These are phyloP conservation scores for Machimus atricapillus DNA, from an alignment of 2,888 invertebrate species.

Conservation along the genomic window DNA sequence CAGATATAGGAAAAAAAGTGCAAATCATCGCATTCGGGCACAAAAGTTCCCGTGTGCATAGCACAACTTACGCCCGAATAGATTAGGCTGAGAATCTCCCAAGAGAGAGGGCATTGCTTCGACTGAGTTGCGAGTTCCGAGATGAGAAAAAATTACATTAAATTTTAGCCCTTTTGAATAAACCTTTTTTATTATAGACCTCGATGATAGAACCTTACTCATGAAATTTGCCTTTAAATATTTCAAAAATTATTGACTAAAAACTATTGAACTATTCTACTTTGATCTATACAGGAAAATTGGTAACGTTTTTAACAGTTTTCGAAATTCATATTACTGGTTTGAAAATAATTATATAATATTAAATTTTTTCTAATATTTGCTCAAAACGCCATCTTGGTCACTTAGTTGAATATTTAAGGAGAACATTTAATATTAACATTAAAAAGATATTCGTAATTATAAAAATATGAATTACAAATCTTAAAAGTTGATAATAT, in stretches of 20 bases:
- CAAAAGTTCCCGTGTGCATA: background rate
- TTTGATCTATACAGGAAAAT: too few relatives aligned
- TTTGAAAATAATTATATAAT: too few relatives aligned
- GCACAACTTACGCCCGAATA: background rate
- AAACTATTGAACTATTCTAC: background rate
- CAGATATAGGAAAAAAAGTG: constrained; percentile 10
- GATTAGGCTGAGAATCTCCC: constrained; percentile 8
- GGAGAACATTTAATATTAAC: too few relatives aligned
- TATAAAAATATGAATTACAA: too few relatives aligned
- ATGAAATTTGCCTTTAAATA: background rate
- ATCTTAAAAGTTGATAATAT: too few relatives aligned
- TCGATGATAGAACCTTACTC: background rate
- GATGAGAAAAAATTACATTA: background rate
- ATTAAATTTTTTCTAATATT: too few relatives aligned
- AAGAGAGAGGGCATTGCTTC: background rate
- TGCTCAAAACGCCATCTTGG: too few relatives aligned
- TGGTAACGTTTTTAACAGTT: too few relatives aligned
- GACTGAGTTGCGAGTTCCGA: background rate
- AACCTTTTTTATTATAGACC: background rate
- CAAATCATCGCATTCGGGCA: constrained; percentile 33
- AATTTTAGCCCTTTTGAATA: background rate
- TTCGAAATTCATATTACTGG: too few relatives aligned
- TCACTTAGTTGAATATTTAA: too few relatives aligned
- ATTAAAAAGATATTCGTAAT: too few relatives aligned
- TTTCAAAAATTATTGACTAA: too few relatives aligned